Base-by-base conservation (phyloP, 2,888 invertebrate species). In the Drosophila birchii region DNA sequence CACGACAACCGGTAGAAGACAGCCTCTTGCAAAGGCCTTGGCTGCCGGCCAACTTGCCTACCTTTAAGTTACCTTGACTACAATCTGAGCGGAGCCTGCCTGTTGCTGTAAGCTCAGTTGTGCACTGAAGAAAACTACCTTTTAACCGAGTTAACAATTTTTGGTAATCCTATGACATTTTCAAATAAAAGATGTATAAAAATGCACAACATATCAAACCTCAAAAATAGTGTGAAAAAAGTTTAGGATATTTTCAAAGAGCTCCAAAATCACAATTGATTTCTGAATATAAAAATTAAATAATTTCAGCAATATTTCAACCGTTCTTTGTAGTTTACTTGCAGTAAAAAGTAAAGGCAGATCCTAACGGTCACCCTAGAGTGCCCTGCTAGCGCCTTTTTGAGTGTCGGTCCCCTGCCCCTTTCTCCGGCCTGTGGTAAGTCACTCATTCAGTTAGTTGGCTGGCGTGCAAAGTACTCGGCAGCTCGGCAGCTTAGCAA, bases 331-430 rank as follows among this genome's bases (percentile, higher is more conserved):
- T 23, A 16, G 7, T 54, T n/a, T 23, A n/a, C 4, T 54, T 36
- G 9, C 51, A 51, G 63, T 63, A 63, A 16, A 43, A 41, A 16
- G 18, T 26, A 16, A 9, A 6, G 29, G 34, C 36, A 20, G 7
- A 44, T 70, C 55, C 55, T 59, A 56, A 59, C 55, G 67, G 74
- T 67, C 87, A 81, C 60, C 69, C 68, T 56, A 66, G 69, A 58
- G 66, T 68, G 72, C 78, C 88, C 60, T 83, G 77, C 72, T 71
- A 83, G 86, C 83, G 80, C 86, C 87, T 26, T 34, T 58, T 43
- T 12, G 34, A 58, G 60, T 11, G 32, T 49, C 58, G 32, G 51
- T 57, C 14, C 57, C 47, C 9, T 9, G 34, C 43, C 36, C 36
- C 36, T 34, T 20, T 39, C 36, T 26, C 14, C 39, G 20, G 44